Conservation (phyloP, 2,888 invertebrate genomes). For the Leptinotarsa peninsularis region DNA sequence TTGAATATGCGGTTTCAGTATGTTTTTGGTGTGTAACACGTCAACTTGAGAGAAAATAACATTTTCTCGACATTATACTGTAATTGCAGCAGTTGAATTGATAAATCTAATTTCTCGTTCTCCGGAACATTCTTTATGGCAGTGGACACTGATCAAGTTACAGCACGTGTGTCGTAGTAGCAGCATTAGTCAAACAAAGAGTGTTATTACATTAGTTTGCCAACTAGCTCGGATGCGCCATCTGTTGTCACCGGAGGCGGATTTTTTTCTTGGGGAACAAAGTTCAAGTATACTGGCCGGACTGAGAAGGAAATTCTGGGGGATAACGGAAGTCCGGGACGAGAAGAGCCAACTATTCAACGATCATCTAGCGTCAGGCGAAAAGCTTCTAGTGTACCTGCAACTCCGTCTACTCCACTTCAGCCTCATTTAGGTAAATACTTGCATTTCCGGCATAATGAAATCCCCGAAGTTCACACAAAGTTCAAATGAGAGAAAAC, state of each 20-base stretch:
- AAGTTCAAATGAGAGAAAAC: background rate
- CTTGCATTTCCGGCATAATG: background rate
- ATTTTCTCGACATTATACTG: background rate
- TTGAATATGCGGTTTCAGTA: background rate
- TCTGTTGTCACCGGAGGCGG: constrained; percentile 91
- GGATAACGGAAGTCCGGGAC: constrained; percentile 77
- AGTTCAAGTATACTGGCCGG: constrained; percentile 92
- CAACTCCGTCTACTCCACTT: constrained; percentile 87
- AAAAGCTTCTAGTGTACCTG: constrained; percentile 89
- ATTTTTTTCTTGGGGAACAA: constrained; percentile 93
- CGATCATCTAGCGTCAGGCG: constrained; percentile 72
- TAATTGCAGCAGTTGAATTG: background rate
- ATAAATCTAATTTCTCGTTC: constrained; percentile 5
- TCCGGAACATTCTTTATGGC: constrained; percentile 26
- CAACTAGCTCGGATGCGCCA: constrained; percentile 85
- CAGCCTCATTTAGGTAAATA: constrained; percentile 75
- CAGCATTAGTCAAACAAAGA: constrained; percentile 38
- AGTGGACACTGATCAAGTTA: constrained; percentile 30
- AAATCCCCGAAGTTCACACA: background rate
- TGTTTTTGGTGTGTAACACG: background rate
- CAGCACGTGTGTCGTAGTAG: constrained; percentile 38
- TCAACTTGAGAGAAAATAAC: background rate
- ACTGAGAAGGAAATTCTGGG: constrained; percentile 93
- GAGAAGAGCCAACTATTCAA: constrained; percentile 69
- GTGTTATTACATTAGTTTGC: constrained; percentile 72